Conservation (phyloP, 2,888 invertebrate species). For the Lydus trimaculatus region DNA sequence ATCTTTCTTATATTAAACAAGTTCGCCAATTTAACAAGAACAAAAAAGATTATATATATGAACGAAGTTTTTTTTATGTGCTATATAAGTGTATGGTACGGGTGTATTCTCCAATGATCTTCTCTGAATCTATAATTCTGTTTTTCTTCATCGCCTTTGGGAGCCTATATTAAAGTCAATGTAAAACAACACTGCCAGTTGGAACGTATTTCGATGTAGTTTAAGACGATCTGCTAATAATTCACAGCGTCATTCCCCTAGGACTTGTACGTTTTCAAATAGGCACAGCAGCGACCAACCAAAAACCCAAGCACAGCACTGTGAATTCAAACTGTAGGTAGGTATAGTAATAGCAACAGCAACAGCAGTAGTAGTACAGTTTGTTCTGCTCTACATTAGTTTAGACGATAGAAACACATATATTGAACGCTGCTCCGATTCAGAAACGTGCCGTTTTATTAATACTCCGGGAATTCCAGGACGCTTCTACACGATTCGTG, state of each 20-base stretch:
- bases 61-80: constrained; percentile 14
- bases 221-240: constrained; percentile 37
- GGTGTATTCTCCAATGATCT: constrained; percentile 29
- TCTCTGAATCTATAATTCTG: constrained; percentile 41
- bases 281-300: constrained; percentile 25
- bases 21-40: background rate
- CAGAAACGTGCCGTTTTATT: constrained; percentile 31
- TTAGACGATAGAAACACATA: constrained; percentile 12
- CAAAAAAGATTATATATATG: background rate
- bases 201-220: constrained; percentile 34
- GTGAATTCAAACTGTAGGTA: constrained; percentile 2
- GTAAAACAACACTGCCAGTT: constrained; percentile 21
- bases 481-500: constrained; percentile 15
- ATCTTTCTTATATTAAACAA: background rate
- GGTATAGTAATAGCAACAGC: background rate
- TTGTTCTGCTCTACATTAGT: background rate
- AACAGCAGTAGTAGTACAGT: background rate
- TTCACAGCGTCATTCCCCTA: constrained; percentile 27
- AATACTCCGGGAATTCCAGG: constrained; percentile 31
- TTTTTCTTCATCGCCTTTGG: constrained; percentile 36
- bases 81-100: background rate
- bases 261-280: constrained; percentile 35
- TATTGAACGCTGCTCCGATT: constrained; percentile 20
- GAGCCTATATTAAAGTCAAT: constrained; percentile 19
- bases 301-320: constrained; percentile 9